Conservation (phyloP, 37 sponge, comb jelly and placozoan genomes). For the Cliona cf. orientalis region DNA sequence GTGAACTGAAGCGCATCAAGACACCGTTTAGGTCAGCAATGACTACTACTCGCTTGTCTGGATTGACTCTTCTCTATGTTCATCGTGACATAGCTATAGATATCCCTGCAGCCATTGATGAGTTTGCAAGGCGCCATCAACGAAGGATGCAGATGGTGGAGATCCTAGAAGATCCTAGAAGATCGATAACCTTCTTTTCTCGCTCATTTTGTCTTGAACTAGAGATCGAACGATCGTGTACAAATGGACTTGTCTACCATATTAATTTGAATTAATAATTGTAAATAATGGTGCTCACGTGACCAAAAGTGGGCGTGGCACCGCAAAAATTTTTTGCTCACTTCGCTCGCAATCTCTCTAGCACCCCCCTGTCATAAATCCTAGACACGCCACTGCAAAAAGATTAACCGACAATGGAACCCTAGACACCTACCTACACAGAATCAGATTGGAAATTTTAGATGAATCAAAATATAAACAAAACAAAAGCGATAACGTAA, state of each 20-base stretch:
- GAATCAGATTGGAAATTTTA: too few species aligned
- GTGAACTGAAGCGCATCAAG: constrained; percentile 52
- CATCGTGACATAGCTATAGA: constrained; percentile 15
- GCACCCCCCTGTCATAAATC: constrained; percentile 9
- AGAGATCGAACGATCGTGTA: background rate
- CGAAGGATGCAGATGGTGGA: constrained; percentile 17
- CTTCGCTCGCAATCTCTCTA: background rate
- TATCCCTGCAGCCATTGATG: constrained; percentile 18
- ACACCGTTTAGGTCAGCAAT: constrained; percentile 17
- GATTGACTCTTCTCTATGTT: constrained; percentile 28
- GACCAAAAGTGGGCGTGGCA: constrained; percentile 15
- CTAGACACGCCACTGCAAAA: constrained; percentile 16
- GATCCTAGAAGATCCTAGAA: constrained; percentile 7
- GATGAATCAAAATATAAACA: too few species aligned
- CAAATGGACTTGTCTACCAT: background rate
- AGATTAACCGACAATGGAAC: background rate
- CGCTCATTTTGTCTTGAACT: too few species aligned
- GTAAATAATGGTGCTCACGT: background rate
- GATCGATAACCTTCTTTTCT: too few species aligned
- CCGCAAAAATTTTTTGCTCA: background rate
- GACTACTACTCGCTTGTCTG: constrained; percentile 18
- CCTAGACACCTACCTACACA: too few species aligned
- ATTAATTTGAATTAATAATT: background rate
- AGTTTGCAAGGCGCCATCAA: constrained; percentile 13
- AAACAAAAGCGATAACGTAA: too few species aligned